phyloP scores from a whole-genome alignment of 2,888 invertebrate genomes.

The Calliopum simillimum region DNA sequence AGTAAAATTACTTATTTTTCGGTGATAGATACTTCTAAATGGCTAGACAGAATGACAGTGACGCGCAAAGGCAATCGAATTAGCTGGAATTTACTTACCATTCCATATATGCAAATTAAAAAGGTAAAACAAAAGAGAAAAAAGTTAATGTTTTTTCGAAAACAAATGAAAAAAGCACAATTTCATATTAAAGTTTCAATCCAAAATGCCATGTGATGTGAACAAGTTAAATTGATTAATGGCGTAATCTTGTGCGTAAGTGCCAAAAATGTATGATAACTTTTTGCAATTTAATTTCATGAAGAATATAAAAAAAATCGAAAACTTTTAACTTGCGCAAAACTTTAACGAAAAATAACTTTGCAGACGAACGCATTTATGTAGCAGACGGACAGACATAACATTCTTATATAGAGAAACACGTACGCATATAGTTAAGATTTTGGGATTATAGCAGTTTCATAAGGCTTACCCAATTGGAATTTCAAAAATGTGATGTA shows the following conservation, averaged over 20 bases:
- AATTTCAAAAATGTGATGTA: no score
- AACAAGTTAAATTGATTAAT: no score
- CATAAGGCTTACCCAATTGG: no score
- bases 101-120: not conserved
- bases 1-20: not conserved
- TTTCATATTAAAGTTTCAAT: not conserved
- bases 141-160: no score
- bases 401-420: not conserved
- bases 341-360: constrained; percentile 17
- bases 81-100: not conserved
- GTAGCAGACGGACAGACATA: not conserved
- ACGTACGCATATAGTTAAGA: not conserved
- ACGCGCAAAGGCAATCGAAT: constrained; percentile 7
- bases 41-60: constrained; percentile 6
- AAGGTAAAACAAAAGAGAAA: not conserved
- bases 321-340: not conserved
- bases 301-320: constrained; percentile 16
- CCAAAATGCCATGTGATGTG: not conserved
- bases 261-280: no score
- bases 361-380: constrained; percentile 13
- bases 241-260: no score
- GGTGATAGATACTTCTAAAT: not conserved
- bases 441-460: not conserved
- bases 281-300: not conserved
- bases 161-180: no score